phyloP scores from a whole-genome alignment of 2,113 vertebrate genomes.

The Motacilla tschutschensis region DNA sequence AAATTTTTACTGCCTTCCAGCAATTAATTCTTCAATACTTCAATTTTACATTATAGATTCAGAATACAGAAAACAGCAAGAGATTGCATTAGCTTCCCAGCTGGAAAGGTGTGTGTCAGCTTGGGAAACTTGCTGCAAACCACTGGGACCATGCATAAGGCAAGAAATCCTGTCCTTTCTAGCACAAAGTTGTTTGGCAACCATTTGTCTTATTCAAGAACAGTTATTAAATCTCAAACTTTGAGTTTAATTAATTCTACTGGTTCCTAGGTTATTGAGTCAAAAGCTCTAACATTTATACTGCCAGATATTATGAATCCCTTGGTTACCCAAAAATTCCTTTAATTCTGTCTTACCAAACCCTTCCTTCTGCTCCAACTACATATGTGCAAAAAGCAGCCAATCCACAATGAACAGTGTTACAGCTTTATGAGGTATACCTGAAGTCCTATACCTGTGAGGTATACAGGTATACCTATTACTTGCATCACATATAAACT shows the following conservation, averaged over 20 bases:
- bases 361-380: background rate
- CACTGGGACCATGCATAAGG: background rate
- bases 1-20: background rate
- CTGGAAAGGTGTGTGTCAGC: background rate
- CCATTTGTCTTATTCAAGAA: conserved; percentile 8
- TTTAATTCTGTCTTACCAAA: background rate
- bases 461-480: background rate
- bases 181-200: background rate
- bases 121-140: background rate
- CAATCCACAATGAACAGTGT: background rate
- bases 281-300: conserved; percentile 1
- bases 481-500: background rate
- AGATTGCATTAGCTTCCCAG: background rate
- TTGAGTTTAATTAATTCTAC: background rate
- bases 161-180: background rate
- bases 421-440: background rate
- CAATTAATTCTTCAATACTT: background rate
- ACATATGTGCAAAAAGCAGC: background rate
- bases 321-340: background rate
- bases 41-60: background rate
- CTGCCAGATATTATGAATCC: background rate
- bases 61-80: background rate
- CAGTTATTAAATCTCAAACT: background rate
- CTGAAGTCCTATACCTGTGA: background rate
- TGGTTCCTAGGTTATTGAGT: background rate